Percentiles rank a stretch among this genome's conserved stretches.
Evolutionary conservation across 2,113 vertebrate genomes (phyloP).

Genomic region (Hydrochoerus hydrochaeris): DNA sequence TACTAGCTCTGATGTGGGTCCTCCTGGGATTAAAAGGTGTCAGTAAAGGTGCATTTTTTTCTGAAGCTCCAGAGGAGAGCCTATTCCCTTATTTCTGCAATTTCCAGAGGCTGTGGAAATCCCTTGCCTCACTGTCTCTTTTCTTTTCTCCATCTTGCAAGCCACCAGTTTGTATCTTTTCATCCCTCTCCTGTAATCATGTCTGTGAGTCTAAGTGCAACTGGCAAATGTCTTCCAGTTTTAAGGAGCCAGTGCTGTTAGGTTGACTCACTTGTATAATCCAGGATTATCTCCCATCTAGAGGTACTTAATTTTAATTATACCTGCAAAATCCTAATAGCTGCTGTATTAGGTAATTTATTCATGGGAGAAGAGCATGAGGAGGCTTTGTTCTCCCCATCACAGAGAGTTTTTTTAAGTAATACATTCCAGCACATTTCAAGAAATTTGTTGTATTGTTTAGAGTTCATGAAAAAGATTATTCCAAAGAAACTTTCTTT

Average conservation of each 20-base stretch:
- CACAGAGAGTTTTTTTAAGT: not conserved
- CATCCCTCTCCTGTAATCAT: not conserved
- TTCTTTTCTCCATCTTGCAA: not conserved
- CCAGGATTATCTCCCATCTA: not conserved
- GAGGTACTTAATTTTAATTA: not conserved
- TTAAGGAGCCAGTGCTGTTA: not conserved
- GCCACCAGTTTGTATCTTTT: not conserved
- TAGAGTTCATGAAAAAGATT: not conserved
- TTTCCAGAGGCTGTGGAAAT: not conserved
- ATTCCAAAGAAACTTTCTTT: not conserved
- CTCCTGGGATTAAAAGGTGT: not conserved
- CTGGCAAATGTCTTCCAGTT: not conserved
- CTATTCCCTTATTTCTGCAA: not conserved
- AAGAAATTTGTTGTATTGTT: not conserved
- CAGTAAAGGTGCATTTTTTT: not conserved
- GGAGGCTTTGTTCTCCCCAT: not conserved
- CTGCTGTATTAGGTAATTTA: not conserved
- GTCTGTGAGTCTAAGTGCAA: not conserved
- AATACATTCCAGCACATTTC: not conserved
- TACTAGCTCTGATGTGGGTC: not conserved
- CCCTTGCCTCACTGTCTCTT: not conserved
- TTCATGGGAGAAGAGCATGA: not conserved
- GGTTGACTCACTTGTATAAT: not conserved
- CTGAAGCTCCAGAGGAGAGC: not conserved
- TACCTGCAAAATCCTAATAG: slow-evolving; percentile 2